phyloP scores from a whole-genome alignment of 2,888 invertebrate genomes.

The Drosophila quinaria region DNA sequence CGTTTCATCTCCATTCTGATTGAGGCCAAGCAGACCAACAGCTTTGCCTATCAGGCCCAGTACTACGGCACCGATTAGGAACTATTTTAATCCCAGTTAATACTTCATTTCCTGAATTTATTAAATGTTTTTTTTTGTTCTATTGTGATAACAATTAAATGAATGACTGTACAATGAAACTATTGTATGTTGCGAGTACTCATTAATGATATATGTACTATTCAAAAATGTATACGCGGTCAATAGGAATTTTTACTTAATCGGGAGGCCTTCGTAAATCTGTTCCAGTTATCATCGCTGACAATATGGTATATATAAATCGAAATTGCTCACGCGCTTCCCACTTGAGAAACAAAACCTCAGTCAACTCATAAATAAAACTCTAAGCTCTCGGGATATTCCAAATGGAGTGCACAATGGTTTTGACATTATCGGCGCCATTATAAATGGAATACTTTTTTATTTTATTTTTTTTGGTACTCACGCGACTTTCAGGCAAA shows the following conservation, averaged over 20 bases:
- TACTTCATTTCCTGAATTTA: neutral
- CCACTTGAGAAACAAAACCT: conserved; percentile 25
- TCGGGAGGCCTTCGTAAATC: conserved; percentile 37
- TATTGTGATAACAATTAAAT: conserved; percentile 16
- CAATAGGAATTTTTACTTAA: conserved; percentile 7
- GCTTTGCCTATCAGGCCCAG: conserved; percentile 80
- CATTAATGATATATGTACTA: conserved; percentile 32
- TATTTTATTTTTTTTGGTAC: neutral
- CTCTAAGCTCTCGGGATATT: conserved; percentile 36
- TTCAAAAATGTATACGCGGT: conserved; percentile 11
- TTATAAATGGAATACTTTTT: conserved; percentile 26
- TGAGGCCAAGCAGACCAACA: conserved; percentile 80
- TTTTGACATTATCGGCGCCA: conserved; percentile 36
- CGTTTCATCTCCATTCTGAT: conserved; percentile 81
- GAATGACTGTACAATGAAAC: conserved; percentile 32
- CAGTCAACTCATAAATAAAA: conserved; percentile 33
- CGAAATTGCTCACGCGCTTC: conserved; percentile 50
- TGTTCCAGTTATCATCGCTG: conserved; percentile 5
- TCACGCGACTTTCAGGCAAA: conserved; percentile 30
- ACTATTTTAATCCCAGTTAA: neutral
- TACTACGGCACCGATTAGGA: conserved; percentile 74
- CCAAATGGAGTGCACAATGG: conserved; percentile 13
- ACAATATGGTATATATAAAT: conserved; percentile 35
- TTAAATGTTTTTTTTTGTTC: conserved; percentile 1
- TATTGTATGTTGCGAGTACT: conserved; percentile 16